These are phyloP conservation scores for Recurvirostra avosetta DNA, from an alignment of 2,113 vertebrate genomes.

Conservation along the genomic window DNA sequence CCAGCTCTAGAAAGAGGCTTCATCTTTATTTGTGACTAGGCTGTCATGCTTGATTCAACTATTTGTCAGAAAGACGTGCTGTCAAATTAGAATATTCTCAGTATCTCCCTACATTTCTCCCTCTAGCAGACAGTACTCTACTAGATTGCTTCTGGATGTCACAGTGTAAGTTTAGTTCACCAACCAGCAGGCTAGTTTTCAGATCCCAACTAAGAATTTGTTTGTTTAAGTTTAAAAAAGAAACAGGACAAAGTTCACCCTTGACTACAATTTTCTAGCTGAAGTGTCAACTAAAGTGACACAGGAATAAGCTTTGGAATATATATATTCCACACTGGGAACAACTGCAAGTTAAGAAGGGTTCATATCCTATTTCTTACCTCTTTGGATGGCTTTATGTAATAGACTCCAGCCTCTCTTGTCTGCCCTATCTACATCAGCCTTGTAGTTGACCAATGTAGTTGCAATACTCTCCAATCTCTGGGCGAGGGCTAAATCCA, in stretches of 20 bases:
- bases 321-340: not conserved
- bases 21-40: not conserved
- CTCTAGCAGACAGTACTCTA: not conserved
- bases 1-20: not conserved
- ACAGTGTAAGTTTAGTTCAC: not conserved
- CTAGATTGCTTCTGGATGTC: not conserved
- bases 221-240: not conserved
- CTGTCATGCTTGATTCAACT: not conserved
- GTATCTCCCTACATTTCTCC: not conserved
- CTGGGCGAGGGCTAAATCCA: constrained; percentile 90
- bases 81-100: not conserved
- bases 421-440: constrained; percentile 94
- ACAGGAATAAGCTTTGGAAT: not conserved
- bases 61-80: not conserved
- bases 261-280: not conserved
- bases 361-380: constrained; percentile 57
- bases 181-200: not conserved
- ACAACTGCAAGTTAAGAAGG: not conserved
- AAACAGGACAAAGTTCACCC: not conserved
- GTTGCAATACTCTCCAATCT: constrained; percentile 92
- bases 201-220: not conserved
- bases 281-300: not conserved
- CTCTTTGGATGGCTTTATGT: constrained; percentile 96
- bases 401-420: constrained; percentile 94
- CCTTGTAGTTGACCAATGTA: constrained; percentile 91